Evolutionary conservation across 2,888 invertebrate genomes (phyloP).

Genomic region (Micropterix aruncella): DNA sequence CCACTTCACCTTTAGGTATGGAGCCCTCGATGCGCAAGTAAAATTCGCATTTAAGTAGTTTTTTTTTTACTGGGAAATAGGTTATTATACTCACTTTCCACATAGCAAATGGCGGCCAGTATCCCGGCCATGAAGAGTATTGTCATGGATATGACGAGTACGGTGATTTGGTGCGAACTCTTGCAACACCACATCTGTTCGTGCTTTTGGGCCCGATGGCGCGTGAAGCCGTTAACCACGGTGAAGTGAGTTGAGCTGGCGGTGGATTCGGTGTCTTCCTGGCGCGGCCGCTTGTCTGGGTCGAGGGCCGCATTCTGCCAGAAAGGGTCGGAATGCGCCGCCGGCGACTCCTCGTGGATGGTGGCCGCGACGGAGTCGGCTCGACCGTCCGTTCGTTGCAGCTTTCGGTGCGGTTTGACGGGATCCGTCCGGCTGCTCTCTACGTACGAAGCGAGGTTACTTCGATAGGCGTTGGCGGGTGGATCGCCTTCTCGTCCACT

Average conservation of each 20-base stretch:
- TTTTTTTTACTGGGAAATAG: too few species aligned
- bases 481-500: constrained; percentile 25
- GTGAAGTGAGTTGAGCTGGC: constrained; percentile 83
- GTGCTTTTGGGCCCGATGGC: constrained; percentile 46
- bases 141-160: constrained; percentile 71
- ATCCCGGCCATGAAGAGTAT: constrained; percentile 69
- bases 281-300: constrained; percentile 9
- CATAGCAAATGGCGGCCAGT: constrained; percentile 64
- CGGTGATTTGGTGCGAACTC: constrained; percentile 65
- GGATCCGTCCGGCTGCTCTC: constrained; percentile 16
- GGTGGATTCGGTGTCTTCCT: constrained; percentile 52
- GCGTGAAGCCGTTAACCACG: constrained; percentile 63
- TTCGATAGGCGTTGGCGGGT: constrained; percentile 24
- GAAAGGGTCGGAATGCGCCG: constrained; percentile 19
- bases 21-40: too few species aligned
- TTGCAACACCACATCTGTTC: constrained; percentile 53
- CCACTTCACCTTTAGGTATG: too few species aligned
- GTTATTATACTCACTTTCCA: constrained; percentile 68
- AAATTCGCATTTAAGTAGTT: too few species aligned
- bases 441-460: constrained; percentile 24
- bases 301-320: constrained; percentile 19
- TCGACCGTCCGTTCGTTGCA: constrained; percentile 3
- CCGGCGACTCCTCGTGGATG: constrained; percentile 26
- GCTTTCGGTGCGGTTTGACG: background rate
- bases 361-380: constrained; percentile 22